Conservation (phyloP, 2,113 vertebrate genomes). For the Cyanoliseus patagonus region DNA sequence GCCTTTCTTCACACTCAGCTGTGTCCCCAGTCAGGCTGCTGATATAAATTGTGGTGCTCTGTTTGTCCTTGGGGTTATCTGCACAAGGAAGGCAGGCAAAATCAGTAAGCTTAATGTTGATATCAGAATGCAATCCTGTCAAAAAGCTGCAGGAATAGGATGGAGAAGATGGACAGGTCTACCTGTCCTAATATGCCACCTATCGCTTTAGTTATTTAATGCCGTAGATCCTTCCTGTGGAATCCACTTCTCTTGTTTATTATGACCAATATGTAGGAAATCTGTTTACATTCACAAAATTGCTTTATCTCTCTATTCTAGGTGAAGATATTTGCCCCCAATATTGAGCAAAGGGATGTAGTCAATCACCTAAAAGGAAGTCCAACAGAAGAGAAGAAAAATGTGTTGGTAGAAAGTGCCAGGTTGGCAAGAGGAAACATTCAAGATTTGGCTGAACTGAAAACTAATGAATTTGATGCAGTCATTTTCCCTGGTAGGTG, state of each 20-base stretch:
- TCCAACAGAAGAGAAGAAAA: conserved; percentile 79
- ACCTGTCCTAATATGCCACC: background rate
- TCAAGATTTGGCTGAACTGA: conserved; percentile 79
- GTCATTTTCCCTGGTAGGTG: conserved; percentile 79
- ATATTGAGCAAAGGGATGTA: conserved; percentile 85
- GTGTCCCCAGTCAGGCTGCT: background rate
- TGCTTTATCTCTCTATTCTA: conserved; percentile 48
- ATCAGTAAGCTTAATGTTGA: background rate
- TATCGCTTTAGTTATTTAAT: background rate
- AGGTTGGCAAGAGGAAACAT: conserved; percentile 80
- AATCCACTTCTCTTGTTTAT: background rate
- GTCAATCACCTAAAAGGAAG: conserved; percentile 81
- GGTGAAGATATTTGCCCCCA: conserved; percentile 86
- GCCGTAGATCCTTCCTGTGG: background rate
- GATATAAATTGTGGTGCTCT: background rate
- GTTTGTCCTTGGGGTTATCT: background rate
- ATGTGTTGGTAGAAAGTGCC: conserved; percentile 83
- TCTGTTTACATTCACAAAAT: background rate
- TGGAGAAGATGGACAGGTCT: background rate
- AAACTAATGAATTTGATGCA: conserved; percentile 75
- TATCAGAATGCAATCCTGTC: fast-evolving
- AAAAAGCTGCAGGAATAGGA: background rate
- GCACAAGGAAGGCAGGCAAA: background rate
- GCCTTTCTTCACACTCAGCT: background rate
- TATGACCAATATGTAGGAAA: background rate